Conservation (phyloP, 2,888 invertebrate genomes). For the Xylophagus ater region DNA sequence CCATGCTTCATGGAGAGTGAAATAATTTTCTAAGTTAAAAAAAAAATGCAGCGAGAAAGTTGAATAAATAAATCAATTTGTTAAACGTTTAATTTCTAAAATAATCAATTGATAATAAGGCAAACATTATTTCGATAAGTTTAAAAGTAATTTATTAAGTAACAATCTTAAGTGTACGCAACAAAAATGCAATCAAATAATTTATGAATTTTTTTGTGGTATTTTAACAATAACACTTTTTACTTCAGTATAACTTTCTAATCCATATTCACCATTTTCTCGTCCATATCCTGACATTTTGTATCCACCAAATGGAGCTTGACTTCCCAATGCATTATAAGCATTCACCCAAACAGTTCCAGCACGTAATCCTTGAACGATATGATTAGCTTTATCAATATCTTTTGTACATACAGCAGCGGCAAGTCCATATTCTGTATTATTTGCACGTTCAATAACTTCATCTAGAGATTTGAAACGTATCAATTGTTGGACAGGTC, state of each 20-base stretch:
- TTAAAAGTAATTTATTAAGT: too few relatives aligned
- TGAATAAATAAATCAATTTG: too few relatives aligned
- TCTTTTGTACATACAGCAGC: conserved; percentile 89
- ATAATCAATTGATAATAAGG: too few relatives aligned
- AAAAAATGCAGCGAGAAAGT: too few relatives aligned
- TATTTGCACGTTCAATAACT: conserved; percentile 79
- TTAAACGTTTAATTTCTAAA: too few relatives aligned
- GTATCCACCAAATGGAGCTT: conserved; percentile 92
- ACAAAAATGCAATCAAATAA: too few relatives aligned
- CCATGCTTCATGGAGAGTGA: too few relatives aligned
- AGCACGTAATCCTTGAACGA: conserved; percentile 64
- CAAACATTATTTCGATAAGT: too few relatives aligned
- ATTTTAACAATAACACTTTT: conserved; percentile 76
- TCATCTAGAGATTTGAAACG: conserved; percentile 81
- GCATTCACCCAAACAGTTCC: conserved; percentile 90
- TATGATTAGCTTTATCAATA: conserved; percentile 74
- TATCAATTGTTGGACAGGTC: conserved; percentile 88
- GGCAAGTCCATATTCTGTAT: conserved; percentile 83
- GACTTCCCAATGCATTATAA: conserved; percentile 64
- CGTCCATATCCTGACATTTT: conserved; percentile 94
- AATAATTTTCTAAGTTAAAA: too few relatives aligned
- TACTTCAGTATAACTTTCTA: conserved; percentile 88
- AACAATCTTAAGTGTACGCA: too few relatives aligned
- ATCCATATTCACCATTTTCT: conserved; percentile 89
- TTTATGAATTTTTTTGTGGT: conserved; percentile 66